phyloP scores from a whole-genome alignment of 2,113 vertebrate genomes.

The Pheucticus melanocephalus region DNA sequence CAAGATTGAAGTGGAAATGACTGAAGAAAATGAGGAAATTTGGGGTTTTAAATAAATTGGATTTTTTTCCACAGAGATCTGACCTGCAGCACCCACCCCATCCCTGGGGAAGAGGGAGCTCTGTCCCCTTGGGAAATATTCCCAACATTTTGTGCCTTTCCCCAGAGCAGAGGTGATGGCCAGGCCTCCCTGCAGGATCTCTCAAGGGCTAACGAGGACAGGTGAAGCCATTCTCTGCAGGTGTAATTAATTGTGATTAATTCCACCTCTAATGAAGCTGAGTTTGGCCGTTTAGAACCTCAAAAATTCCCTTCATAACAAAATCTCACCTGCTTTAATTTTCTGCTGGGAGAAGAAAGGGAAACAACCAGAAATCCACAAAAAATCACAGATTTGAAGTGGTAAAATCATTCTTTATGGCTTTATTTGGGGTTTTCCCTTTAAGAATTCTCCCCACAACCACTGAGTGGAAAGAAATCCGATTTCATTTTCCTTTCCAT shows the following conservation, averaged over 20 bases:
- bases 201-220: not conserved
- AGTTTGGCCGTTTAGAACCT: not conserved
- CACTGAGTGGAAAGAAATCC: not conserved
- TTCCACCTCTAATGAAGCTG: not conserved
- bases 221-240: not conserved
- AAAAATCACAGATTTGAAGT: not conserved
- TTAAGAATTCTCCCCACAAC: not conserved
- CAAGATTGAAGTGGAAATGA: accelerated
- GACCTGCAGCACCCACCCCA: not conserved
- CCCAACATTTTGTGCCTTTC: not conserved
- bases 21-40: not conserved
- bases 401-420: not conserved
- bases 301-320: not conserved
- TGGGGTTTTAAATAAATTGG: not conserved
- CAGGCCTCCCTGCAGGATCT: not conserved
- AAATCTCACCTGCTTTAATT: not conserved
- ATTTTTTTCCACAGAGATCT: not conserved
- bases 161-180: not conserved
- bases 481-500: not conserved
- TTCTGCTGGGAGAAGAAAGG: not conserved
- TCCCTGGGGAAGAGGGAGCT: not conserved
- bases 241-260: not conserved
- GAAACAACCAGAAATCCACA: not conserved
- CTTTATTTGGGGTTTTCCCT: not conserved
- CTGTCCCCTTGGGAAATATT: not conserved